Base-by-base conservation (phyloP, 2,797 vertebrate species). In the Siniperca obscura region DNA sequence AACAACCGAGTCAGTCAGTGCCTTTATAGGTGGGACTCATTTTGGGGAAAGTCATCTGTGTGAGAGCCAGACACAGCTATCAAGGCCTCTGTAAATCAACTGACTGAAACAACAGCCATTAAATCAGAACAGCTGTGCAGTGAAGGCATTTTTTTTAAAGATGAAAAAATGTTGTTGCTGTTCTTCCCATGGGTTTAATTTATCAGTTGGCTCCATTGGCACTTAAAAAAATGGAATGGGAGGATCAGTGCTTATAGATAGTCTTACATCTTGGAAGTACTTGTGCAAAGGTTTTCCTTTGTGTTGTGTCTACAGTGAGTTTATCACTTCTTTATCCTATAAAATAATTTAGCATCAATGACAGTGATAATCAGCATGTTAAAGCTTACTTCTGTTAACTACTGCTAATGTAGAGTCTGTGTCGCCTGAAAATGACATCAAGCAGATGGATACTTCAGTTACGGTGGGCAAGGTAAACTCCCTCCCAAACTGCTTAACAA, bases 61-160 rank as follows among this genome's bases (percentile, higher is more conserved):
- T n/a, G 36, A 66, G 73, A 89, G 76, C 79, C n/a, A 71, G 83
- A 83, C 89, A 53, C 52, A 30, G 82, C 60, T 59, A 81, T 81
- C 67, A 71, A 64, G 71, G 76, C 55, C 72, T 78, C 55, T 87
- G 82, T 84, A 88, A 89, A 88, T 87, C 82, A 91, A 67, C 38
- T 27, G 40, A 78, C 61, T 82, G 60, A 90, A 88, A 87, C 75
- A 87, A 81, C 74, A 56, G 71, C 78, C 42, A 89, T 86, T 86
- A 77, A 83, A 89, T 83, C 13, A 72, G 66, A 92, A 81, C 83
- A 89, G 77, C 79, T 86, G 85, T 87, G 72, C 62, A 80, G 60
- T 80, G 62, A 57, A 79, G 72, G 72, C 74, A 77, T 85, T 40
- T 40, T 40, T 40, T 40, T 40, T 42, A 55, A 25, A 27, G 75